phyloP scores from a whole-genome alignment of 92 coral and sea anemone species.

The Porites cylindrica region DNA sequence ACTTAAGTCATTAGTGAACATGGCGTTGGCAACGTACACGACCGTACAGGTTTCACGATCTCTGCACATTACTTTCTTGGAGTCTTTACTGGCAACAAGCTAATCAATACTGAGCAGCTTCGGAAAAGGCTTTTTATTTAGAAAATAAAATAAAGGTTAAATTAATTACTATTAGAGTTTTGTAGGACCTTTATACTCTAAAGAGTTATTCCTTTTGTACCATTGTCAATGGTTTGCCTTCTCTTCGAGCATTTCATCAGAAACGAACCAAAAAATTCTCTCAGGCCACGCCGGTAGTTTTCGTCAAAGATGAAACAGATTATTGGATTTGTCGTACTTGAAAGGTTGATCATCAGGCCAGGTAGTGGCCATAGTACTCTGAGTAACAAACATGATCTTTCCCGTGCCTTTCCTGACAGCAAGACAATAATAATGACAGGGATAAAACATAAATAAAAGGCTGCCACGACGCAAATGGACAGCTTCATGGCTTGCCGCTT shows the following conservation, averaged over 20 bases:
- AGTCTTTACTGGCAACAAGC: no score
- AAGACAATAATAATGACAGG: not conserved
- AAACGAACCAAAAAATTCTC: not conserved
- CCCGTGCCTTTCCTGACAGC: not conserved
- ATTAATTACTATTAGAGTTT: no score
- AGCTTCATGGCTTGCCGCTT: not conserved
- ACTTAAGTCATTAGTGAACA: no score
- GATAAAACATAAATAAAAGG: not conserved
- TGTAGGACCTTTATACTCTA: not conserved
- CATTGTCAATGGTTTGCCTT: not conserved
- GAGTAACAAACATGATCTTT: not conserved
- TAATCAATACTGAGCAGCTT: not conserved
- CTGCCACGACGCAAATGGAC: not conserved
- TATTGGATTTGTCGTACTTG: conserved; percentile 6
- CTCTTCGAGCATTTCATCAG: not conserved
- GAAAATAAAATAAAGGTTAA: no score
- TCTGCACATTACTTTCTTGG: no score
- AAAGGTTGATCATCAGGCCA: not conserved
- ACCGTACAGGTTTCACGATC: no score
- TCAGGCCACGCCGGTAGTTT: conserved; percentile 53
- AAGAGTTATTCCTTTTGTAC: not conserved
- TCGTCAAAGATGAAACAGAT: conserved; percentile 61
- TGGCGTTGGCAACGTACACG: no score
- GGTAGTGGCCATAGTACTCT: not conserved
- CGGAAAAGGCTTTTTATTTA: no score